These are phyloP conservation scores for Leptoclinus maculatus DNA, from an alignment of 2,797 vertebrate genomes.

Conservation along the genomic window DNA sequence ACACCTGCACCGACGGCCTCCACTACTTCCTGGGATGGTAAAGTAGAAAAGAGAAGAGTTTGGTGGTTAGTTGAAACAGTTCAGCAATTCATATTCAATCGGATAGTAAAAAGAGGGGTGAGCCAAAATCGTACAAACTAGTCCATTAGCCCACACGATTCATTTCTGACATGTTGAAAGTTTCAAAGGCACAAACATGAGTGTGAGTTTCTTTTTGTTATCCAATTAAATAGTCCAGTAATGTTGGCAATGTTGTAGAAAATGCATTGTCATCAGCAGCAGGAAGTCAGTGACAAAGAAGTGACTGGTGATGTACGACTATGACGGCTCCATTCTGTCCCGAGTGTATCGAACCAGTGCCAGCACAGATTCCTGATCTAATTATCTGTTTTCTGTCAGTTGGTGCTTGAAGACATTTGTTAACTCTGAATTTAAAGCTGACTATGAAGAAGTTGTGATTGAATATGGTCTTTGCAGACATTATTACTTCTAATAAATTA, in stretches of 20 bases:
- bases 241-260: background rate
- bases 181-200: background rate
- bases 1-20: slow-evolving; percentile 85
- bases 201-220: background rate
- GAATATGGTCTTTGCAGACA: slow-evolving; percentile 6
- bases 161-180: background rate
- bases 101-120: background rate
- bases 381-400: slow-evolving; percentile 42
- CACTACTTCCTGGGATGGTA: slow-evolving; percentile 83
- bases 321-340: slow-evolving; percentile 32
- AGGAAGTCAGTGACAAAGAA: slow-evolving; percentile 9
- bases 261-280: slow-evolving; percentile 21
- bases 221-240: background rate
- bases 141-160: background rate
- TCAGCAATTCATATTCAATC: background rate
- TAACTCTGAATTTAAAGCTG: slow-evolving; percentile 24
- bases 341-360: slow-evolving; percentile 35
- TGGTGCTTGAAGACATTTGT: slow-evolving; percentile 31
- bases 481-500: slow-evolving; percentile 18
- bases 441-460: slow-evolving; percentile 31
- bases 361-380: slow-evolving; percentile 32
- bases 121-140: background rate
- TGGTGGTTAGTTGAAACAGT: background rate
- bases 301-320: background rate
- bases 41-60: slow-evolving; percentile 1